These are phyloP conservation scores for Macrotrachela quadricornifera DNA, from an alignment of 1,140 invertebrate species.

Conservation along the genomic window DNA sequence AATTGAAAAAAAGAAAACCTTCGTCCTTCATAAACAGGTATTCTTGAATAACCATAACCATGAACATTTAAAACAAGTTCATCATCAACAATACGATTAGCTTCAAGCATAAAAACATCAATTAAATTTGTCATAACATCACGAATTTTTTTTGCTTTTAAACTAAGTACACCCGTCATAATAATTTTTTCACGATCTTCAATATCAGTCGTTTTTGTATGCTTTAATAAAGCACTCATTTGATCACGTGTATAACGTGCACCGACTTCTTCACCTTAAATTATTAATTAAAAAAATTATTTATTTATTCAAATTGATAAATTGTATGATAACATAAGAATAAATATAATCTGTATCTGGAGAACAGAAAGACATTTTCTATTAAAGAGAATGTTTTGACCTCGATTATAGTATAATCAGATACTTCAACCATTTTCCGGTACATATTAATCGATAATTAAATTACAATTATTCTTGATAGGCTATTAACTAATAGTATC, in stretches of 20 bases:
- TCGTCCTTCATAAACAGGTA: slow-evolving; percentile 62
- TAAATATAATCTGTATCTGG: too few relatives aligned
- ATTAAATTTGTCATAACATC: slow-evolving; percentile 87
- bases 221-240: slow-evolving; percentile 64
- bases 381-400: too few relatives aligned
- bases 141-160: slow-evolving; percentile 66
- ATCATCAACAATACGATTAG: slow-evolving; percentile 67
- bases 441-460: too few relatives aligned
- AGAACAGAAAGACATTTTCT: too few relatives aligned
- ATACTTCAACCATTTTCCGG: too few relatives aligned
- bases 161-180: slow-evolving; percentile 73
- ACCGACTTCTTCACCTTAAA: slow-evolving; percentile 74
- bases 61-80: slow-evolving; percentile 89
- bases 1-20: too few relatives aligned
- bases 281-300: slow-evolving; percentile 35
- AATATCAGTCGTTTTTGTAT: slow-evolving; percentile 21
- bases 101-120: slow-evolving; percentile 79
- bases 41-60: slow-evolving; percentile 63
- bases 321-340: too few relatives aligned
- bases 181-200: slow-evolving; percentile 92
- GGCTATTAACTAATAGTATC: too few relatives aligned
- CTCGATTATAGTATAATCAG: too few relatives aligned
- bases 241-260: slow-evolving; percentile 86
- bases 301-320: slow-evolving; percentile 31
- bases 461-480: too few relatives aligned